Percentiles rank a stretch among this genome's conserved stretches.
Conservation (phyloP, 2,888 invertebrate genomes). For the Leptopilina drosophilae region DNA sequence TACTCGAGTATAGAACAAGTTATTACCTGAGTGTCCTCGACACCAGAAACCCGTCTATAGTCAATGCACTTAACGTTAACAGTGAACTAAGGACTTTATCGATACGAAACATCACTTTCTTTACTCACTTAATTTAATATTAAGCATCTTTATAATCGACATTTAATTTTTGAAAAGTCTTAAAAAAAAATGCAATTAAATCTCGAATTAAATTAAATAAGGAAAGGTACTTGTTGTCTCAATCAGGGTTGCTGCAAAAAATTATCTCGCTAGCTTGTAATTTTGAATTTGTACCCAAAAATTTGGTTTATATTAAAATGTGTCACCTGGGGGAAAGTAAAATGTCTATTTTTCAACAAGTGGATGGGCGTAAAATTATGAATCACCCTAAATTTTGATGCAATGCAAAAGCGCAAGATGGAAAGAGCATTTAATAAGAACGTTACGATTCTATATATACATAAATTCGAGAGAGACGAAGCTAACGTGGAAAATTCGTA, state of each 20-base stretch:
- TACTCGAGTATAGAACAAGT: constrained; percentile 45
- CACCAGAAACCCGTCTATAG: constrained; percentile 49
- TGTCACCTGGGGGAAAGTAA: neutral
- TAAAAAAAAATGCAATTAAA: neutral
- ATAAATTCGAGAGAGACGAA: neutral
- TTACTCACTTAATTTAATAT: neutral
- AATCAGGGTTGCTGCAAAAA: too few relatives aligned
- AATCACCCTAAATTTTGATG: constrained; percentile 26
- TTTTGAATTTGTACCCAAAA: neutral
- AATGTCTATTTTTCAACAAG: neutral
- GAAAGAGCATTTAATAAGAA: constrained; percentile 62
- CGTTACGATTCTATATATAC: constrained; percentile 50
- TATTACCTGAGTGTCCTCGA: constrained; percentile 56
- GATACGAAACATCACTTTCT: constrained; percentile 29
- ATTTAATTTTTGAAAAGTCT: neutral
- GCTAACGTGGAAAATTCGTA: constrained; percentile 48
- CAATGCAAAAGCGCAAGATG: constrained; percentile 30
- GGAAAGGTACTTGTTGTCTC: too few relatives aligned
- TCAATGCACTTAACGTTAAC: constrained; percentile 63
- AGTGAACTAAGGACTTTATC: constrained; percentile 58
- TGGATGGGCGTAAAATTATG: neutral
- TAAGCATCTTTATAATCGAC: neutral
- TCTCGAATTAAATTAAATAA: too few relatives aligned
- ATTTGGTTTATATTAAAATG: neutral
- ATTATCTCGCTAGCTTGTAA: too few relatives aligned